Evolutionary conservation across 2,797 vertebrate species (phyloP), one percentile per base, ranked within the genome.

Genomic region (Sebastes kiyomatsui): DNA sequence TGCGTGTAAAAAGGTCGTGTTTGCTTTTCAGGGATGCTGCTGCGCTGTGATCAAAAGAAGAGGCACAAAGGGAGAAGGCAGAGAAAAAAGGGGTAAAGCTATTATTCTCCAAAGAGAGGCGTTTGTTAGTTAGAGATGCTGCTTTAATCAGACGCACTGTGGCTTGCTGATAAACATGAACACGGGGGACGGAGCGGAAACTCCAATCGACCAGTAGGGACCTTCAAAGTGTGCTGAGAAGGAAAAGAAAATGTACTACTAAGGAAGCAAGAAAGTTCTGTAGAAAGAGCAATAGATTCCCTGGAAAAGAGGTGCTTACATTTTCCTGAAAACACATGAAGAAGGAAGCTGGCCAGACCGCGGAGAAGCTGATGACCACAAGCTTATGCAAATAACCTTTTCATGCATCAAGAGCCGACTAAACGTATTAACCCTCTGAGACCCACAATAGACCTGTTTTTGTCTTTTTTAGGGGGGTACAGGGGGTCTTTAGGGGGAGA

Each of bases 21-120:
- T 84, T 90, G 86, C 80, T 85, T 83, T 93, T 91, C 82, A 88
- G 85, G 75, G 90, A 93, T 83, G 80, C 62, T 81, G 75, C 85
- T 83, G 49, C 49, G 81, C 81, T 54, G 62, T 88, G 90, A 91
- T 92, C 87, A 92, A 92, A 89, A 89, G 87, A 64, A 52, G 56
- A 82, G n/a, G 75, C 80, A 85, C 72, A 76, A 42, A 83, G n/a
- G 79, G 69, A 82, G 56, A 46, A 20, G 59, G 22, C 56, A 32
- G 67, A 66, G 60, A 58, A 18, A 28, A 54, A 25, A 12, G 32
- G 77, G 72, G 62, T 67, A 61, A 86, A 73, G 78, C 73, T 61
- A 58, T 88, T 84, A 84, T 76, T 78, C 79, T 77, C 70, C 55
- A 72, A 55, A 84, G 67, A 78, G 73, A 35, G 52, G 13, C 1